Base-by-base conservation (phyloP, 30 jellyfish, hydroid and myxozoan species). In the Rhopilema esculentum region DNA sequence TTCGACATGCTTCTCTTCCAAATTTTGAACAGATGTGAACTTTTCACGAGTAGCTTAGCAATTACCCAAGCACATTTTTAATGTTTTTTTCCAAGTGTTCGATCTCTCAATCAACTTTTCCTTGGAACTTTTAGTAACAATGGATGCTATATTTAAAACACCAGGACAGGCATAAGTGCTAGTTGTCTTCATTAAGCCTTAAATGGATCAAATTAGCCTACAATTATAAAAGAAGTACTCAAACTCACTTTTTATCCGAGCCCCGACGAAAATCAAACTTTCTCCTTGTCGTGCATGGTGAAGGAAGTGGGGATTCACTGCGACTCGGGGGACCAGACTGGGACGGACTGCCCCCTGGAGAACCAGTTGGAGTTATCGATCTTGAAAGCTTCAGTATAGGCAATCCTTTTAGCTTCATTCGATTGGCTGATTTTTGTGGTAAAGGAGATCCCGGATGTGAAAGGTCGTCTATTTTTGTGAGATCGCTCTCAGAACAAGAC, bases 291-390 rank as follows among this genome's bases (percentile, higher is more conserved):
- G 84, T 12, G 32, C 24, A 26, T 0, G 91, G 91, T 20, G 92
- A 84, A 8, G 61, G 68, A 17, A 57, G 66, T 17, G 92, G 92
- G 20, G 92, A 84, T 9, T 9, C 69, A 27, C 49, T 70, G 40
- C 52, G 69, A 16, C 85, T 71, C 12, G 69, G 8, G 23, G 69
- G 78, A 1, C 69, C 69, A 4, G 91, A 69, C 1, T 23, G 84
- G 25, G 81, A 71, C 1, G 86, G 92, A 27, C 92, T 84, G 20
- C 83, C 81, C 29, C 27, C 70, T 16, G 92, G 92, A 52, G 92
- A 84, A 26, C 72, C 81, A 33, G 49, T 51, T 0, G 92, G 92
- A 8, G 92, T 84, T 4, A 71, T 72, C 1, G 92, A 84, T 19
- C 92, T 29, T 52, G 92, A 71, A 69, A 84, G 21, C 48, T 84